Evolutionary conservation across 2,113 vertebrate genomes (phyloP).

Genomic region (Gallinago jamesoni): DNA sequence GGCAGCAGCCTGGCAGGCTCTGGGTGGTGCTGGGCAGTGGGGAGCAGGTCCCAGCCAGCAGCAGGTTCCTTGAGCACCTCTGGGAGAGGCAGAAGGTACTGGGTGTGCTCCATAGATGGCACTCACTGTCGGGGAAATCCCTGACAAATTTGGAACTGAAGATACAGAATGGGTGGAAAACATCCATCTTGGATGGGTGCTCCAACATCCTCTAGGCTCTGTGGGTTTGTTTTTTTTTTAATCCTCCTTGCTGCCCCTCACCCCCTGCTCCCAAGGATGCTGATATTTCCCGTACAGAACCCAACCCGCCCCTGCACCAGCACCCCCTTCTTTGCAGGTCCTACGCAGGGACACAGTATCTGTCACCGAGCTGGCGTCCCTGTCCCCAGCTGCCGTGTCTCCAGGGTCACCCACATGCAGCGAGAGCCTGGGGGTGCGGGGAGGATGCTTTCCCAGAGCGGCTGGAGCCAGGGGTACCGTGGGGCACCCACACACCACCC

Average conservation of each 20-base stretch:
- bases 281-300: too few relatives aligned
- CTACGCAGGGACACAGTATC: accelerated
- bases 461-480: not conserved
- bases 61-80: not conserved
- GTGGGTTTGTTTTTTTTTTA: not conserved
- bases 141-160: not conserved
- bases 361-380: not conserved
- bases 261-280: not conserved
- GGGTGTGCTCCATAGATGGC: not conserved
- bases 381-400: not conserved
- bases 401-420: accelerated
- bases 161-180: not conserved
- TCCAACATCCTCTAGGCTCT: not conserved
- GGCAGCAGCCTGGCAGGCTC: not conserved
- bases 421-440: not conserved
- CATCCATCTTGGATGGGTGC: not conserved
- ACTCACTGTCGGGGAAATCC: not conserved
- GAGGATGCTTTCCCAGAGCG: not conserved
- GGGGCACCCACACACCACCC: accelerated
- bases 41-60: not conserved
- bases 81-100: not conserved
- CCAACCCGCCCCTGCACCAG: not conserved
- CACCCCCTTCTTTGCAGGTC: not conserved
- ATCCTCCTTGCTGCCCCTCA: not conserved
- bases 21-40: not conserved